Percentiles rank a stretch among this genome's conserved stretches.
Evolutionary conservation across 2,888 invertebrate genomes (phyloP).

Genomic region (Rapana venosa): DNA sequence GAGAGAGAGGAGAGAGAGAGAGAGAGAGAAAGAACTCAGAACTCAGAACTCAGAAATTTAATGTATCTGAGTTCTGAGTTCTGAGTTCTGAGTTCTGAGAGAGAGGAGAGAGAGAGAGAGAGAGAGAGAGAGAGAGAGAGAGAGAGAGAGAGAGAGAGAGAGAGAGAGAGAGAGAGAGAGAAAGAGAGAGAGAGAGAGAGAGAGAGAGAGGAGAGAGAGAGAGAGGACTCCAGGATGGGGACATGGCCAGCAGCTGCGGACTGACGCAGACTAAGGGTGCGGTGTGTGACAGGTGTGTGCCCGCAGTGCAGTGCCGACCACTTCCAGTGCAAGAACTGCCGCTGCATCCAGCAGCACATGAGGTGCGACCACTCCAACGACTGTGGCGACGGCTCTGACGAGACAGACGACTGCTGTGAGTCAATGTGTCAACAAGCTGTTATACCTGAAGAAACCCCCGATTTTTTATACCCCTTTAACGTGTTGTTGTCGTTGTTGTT

Average conservation of each 20-base stretch:
- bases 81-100: too few relatives aligned
- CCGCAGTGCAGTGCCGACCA: slow-evolving; percentile 62
- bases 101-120: slow-evolving; percentile 17
- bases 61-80: too few relatives aligned
- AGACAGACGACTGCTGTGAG: slow-evolving; percentile 19
- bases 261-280: too few relatives aligned
- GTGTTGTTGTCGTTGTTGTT: too few relatives aligned
- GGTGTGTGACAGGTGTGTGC: slow-evolving; percentile 49
- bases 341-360: slow-evolving; percentile 95
- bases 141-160: background rate
- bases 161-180: slow-evolving; percentile 24
- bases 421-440: background rate
- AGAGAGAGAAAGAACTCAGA: too few relatives aligned
- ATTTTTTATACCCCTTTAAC: too few relatives aligned
- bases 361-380: slow-evolving; percentile 85
- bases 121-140: background rate
- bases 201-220: slow-evolving; percentile 17
- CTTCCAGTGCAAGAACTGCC: slow-evolving; percentile 77
- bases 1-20: slow-evolving; percentile 10
- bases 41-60: too few relatives aligned
- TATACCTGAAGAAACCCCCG: too few relatives aligned
- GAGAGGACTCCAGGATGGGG: too few relatives aligned
- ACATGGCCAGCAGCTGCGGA: too few relatives aligned
- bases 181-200: slow-evolving; percentile 33
- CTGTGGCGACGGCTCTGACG: slow-evolving; percentile 90